Conservation (phyloP, 2,888 invertebrate genomes). For the Xestobium rufovillosum region DNA sequence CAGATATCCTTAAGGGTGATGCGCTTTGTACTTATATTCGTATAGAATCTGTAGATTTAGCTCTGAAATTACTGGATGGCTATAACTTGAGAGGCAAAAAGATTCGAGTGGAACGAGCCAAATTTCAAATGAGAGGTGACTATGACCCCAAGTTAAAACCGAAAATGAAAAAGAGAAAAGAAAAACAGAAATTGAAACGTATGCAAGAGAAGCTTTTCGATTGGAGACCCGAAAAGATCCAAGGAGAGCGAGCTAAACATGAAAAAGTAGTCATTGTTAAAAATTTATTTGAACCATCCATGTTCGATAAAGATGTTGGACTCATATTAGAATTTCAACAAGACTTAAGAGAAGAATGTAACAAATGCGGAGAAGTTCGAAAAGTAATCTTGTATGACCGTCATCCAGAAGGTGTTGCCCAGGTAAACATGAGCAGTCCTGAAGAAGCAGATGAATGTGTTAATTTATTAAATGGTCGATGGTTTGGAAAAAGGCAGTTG, state of each 20-base stretch:
- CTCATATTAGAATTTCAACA: conserved; percentile 86
- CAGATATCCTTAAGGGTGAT: conserved; percentile 86
- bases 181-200: conserved; percentile 84
- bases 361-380: conserved; percentile 84
- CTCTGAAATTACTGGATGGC: conserved; percentile 87
- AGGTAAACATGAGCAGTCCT: conserved; percentile 81
- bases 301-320: conserved; percentile 85
- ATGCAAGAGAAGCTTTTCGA: conserved; percentile 91
- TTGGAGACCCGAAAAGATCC: conserved; percentile 90
- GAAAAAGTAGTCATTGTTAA: conserved; percentile 89
- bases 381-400: conserved; percentile 88
- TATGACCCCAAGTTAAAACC: conserved; percentile 91
- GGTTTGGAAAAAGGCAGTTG: conserved; percentile 81
- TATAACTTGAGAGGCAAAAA: conserved; percentile 69
- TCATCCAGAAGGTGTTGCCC: conserved; percentile 91
- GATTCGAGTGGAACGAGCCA: conserved; percentile 84
- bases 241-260: conserved; percentile 77
- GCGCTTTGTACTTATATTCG: conserved; percentile 94
- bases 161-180: conserved; percentile 80
- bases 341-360: conserved; percentile 81
- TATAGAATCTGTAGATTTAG: conserved; percentile 89
- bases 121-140: conserved; percentile 88
- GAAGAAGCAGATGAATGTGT: conserved; percentile 91
- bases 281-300: conserved; percentile 82
- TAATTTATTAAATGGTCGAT: conserved; percentile 77